These are phyloP conservation scores for Stegophylla sp. DNA, from an alignment of 2,888 invertebrate species.

Conservation along the genomic window DNA sequence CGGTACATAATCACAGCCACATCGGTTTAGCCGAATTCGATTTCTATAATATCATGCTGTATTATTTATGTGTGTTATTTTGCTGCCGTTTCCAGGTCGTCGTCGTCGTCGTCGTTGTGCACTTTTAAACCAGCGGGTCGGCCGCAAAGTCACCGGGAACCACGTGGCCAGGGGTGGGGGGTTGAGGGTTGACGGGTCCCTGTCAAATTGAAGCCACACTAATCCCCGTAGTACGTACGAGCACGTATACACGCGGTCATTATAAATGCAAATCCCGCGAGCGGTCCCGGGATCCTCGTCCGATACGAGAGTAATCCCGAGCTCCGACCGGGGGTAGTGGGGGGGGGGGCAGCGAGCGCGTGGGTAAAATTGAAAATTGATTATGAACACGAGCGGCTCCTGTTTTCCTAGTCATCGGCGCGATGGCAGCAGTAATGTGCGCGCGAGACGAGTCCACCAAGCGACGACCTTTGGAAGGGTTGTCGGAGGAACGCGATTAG, in stretches of 20 bases:
- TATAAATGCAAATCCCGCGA: constrained; percentile 56
- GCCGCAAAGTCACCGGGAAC: constrained; percentile 47
- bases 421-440: not conserved
- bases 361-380: constrained; percentile 56
- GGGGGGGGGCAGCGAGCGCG: not conserved
- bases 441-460: too few relatives aligned
- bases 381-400: constrained; percentile 37
- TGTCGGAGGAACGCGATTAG: constrained; percentile 40
- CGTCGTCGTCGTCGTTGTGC: constrained; percentile 27
- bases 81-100: too few relatives aligned
- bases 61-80: too few relatives aligned
- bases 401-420: constrained; percentile 3
- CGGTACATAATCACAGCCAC: too few relatives aligned
- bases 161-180: constrained; percentile 6
- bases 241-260: constrained; percentile 55
- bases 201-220: constrained; percentile 54
- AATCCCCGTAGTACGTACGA: constrained; percentile 50
- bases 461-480: constrained; percentile 49
- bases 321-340: too few relatives aligned
- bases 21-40: too few relatives aligned
- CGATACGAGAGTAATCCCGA: constrained; percentile 55
- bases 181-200: constrained; percentile 46
- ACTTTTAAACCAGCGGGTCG: constrained; percentile 44
- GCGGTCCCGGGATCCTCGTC: constrained; percentile 43
- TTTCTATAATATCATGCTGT: too few relatives aligned